Evolutionary conservation across 1,140 invertebrate species (phyloP), one percentile per base, ranked within the genome.

Genomic region (Adoxophyes honmai): DNA sequence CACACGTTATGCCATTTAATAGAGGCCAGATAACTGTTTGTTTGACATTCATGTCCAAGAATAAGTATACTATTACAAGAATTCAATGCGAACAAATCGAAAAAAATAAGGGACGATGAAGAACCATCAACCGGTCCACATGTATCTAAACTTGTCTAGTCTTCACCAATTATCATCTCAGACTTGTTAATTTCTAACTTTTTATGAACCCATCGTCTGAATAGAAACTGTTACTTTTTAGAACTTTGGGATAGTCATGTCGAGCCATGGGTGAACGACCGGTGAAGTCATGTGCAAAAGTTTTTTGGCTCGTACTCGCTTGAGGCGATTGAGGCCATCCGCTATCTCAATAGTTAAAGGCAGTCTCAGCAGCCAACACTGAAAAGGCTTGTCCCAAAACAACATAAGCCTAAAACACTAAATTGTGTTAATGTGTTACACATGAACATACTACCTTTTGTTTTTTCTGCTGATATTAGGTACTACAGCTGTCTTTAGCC

Each of bases 11-110:
- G n/a, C n/a, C n/a, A n/a, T n/a, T 28, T 28, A 28, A 28, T 28
- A 6, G 2, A 28, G 6, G 21, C 21, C 21, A 28, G n/a, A 28
- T 28, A 28, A 6, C 21, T 28, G n/a, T 28, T 28, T 28, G 6
- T 28, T 28, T 28, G 55, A 54, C 51, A 52, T 42, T 59, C 35
- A 34, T 36, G 53, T 38, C 4, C 18, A 11, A 33, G 11, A 66
- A 55, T 11, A 61, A 61, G 66, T 28, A 3, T 28, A 28, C n/a
- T n/a, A n/a, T n/a, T n/a, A 28, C 21, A 3, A 28, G 2, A 2
- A 28, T 28, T 28, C 2, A 28, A 6, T 28, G 2, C 2, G 21
- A 3, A 3, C 2, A 28, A 28, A 28, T 28, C 6, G 21, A 28
- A 28, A 28, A n/a, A 28, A 28, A 28, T 28, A 28, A 28, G 21